Conservation (phyloP, 2,797 vertebrate species). For the Limnodromus scolopaceus region DNA sequence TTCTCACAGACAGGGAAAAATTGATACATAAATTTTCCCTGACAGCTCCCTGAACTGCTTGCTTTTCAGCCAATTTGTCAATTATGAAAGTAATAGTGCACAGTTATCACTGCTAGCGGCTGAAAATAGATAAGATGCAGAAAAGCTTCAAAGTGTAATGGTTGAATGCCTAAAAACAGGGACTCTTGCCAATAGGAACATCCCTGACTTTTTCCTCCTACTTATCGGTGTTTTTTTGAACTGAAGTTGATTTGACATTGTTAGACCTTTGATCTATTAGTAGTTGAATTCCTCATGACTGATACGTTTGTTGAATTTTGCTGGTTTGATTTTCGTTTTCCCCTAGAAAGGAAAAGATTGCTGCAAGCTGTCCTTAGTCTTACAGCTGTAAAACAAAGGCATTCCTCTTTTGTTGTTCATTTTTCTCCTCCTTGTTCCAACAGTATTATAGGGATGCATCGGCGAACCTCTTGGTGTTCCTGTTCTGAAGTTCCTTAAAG, state of each 20-base stretch:
- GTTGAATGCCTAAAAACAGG: background rate
- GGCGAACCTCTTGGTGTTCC: background rate
- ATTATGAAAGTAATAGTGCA: background rate
- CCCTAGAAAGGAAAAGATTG: background rate
- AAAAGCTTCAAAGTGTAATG: background rate
- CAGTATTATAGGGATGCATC: background rate
- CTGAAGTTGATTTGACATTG: background rate
- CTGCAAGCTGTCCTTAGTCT: background rate
- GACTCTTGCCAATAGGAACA: background rate
- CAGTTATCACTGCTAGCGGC: background rate
- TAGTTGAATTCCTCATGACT: background rate
- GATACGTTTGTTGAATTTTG: background rate
- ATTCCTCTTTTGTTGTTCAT: background rate
- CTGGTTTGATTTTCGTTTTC: background rate
- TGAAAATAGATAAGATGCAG: background rate
- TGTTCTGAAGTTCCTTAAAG: background rate
- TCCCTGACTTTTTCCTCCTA: background rate
- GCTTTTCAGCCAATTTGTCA: slow-evolving; percentile 1
- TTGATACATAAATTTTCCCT: background rate
- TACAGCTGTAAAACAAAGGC: accelerated
- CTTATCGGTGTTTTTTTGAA: background rate
- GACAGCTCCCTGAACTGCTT: background rate
- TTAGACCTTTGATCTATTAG: background rate
- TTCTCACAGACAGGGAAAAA: background rate
- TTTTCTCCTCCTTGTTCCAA: background rate